Conservation (phyloP, 2,888 invertebrate genomes). For the Ophion costatus region DNA sequence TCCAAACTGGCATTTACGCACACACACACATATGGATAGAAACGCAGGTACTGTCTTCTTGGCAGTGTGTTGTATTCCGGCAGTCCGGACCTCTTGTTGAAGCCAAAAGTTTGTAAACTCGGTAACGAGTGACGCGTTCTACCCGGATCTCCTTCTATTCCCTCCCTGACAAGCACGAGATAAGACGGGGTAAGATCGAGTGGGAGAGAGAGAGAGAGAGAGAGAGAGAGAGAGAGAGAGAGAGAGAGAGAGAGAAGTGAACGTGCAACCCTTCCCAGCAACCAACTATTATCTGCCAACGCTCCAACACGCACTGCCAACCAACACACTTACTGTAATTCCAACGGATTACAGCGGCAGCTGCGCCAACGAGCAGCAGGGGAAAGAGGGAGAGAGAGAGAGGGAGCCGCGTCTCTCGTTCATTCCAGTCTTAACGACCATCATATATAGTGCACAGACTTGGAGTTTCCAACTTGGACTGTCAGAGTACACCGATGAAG, state of each 20-base stretch:
- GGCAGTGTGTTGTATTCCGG: background rate
- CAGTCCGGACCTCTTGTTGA: slow-evolving; percentile 20
- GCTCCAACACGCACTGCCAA: slow-evolving; percentile 43
- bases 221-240: slow-evolving; percentile 27
- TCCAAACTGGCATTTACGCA: slow-evolving; percentile 2
- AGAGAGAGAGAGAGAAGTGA: slow-evolving; percentile 5
- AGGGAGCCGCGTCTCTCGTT: slow-evolving; percentile 39
- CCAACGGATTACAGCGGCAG: slow-evolving; percentile 54
- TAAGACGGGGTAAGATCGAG: background rate
- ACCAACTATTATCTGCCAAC: slow-evolving; percentile 48
- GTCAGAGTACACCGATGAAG: slow-evolving; percentile 16
- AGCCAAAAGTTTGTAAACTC: slow-evolving; percentile 61
- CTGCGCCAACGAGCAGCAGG: slow-evolving; percentile 28
- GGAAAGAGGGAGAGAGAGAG: background rate
- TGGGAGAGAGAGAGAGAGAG: background rate
- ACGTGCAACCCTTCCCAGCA: slow-evolving; percentile 40
- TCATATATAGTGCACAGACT: slow-evolving; percentile 41
- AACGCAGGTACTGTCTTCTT: background rate
- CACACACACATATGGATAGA: background rate
- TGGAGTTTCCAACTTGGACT: slow-evolving; percentile 32
- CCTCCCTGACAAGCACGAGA: slow-evolving; percentile 8
- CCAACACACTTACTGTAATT: slow-evolving; percentile 51
- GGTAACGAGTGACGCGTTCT: slow-evolving; percentile 58
- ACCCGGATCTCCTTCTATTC: slow-evolving; percentile 12
- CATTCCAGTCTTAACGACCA: slow-evolving; percentile 51